phyloP scores from a whole-genome alignment of 2,888 invertebrate species.

The Leptopilina myrica region DNA sequence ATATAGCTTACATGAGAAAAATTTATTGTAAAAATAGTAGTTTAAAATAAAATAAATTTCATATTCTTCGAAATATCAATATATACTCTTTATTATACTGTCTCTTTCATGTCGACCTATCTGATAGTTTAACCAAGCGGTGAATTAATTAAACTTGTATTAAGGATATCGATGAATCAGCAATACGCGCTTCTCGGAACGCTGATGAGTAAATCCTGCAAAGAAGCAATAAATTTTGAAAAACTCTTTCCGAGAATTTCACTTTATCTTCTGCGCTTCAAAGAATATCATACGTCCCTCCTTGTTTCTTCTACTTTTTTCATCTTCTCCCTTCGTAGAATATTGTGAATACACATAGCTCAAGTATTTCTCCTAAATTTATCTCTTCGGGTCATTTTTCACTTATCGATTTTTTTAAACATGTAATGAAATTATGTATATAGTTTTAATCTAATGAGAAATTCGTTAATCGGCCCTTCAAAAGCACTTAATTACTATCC shows the following conservation, averaged over 20 bases:
- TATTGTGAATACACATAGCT: not conserved
- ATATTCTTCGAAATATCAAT: conserved; percentile 61
- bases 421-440: too few species aligned
- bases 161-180: conserved; percentile 76
- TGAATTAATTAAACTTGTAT: conserved; percentile 76
- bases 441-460: too few species aligned
- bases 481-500: too few species aligned
- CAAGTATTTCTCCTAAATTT: not conserved
- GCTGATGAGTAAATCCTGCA: conserved; percentile 39
- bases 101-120: conserved; percentile 68
- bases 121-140: conserved; percentile 72
- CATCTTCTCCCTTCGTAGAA: not conserved
- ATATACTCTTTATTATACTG: conserved; percentile 62
- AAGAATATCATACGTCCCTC: not conserved
- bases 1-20: too few species aligned
- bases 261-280: conserved; percentile 51
- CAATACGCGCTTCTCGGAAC: conserved; percentile 61
- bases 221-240: conserved; percentile 56
- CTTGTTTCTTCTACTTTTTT: not conserved
- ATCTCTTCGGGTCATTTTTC: too few species aligned
- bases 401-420: too few species aligned
- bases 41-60: not conserved
- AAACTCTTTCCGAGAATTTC: conserved; percentile 49
- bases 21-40: not conserved
- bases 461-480: too few species aligned